These are phyloP conservation scores for Leptonema lineaticorne DNA, from an alignment of 1,140 invertebrate genomes.

Conservation along the genomic window DNA sequence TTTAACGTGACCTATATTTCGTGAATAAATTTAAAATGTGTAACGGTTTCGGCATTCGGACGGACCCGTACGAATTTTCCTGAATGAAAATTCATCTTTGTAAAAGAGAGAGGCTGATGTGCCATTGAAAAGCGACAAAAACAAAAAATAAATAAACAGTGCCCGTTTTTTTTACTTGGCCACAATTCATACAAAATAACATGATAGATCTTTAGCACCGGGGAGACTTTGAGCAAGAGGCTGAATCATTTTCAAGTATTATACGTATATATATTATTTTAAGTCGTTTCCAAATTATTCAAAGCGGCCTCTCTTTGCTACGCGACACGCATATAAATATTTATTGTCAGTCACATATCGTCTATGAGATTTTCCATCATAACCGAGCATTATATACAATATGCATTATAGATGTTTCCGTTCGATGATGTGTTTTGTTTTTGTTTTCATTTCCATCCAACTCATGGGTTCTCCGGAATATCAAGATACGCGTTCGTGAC, in stretches of 20 bases:
- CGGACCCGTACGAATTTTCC: conserved; percentile 8
- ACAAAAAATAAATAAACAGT: no score
- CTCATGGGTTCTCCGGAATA: not conserved
- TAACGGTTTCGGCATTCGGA: not conserved
- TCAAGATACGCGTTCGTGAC: not conserved
- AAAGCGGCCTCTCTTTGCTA: no score
- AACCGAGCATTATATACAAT: not conserved
- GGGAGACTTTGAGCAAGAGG: not conserved
- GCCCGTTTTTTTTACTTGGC: no score
- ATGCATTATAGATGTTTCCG: no score
- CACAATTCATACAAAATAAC: not conserved
- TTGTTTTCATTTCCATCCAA: no score
- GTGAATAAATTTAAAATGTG: not conserved
- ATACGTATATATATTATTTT: not conserved
- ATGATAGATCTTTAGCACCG: no score
- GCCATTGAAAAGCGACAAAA: no score
- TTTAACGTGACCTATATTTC: conserved; percentile 8
- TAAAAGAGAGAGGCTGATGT: not conserved
- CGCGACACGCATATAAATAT: not conserved
- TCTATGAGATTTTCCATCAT: not conserved
- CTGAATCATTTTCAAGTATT: no score
- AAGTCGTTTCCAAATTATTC: not conserved
- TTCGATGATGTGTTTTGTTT: not conserved
- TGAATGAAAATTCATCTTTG: conserved; percentile 2
- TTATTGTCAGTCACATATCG: not conserved